Base-by-base conservation (phyloP, 2,113 vertebrate genomes). In the Thymallus thymallus region DNA sequence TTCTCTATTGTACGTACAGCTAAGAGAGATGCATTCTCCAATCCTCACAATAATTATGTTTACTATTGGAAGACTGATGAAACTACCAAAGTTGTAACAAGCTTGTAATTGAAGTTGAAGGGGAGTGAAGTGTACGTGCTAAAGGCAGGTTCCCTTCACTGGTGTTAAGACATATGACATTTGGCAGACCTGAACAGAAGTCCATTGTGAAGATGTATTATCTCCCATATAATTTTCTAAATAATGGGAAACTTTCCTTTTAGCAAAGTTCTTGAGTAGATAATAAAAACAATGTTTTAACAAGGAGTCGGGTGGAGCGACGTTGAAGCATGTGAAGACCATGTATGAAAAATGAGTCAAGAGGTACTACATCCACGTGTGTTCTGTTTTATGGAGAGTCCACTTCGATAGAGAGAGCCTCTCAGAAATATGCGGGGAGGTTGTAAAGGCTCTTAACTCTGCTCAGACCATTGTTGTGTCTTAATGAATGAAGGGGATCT, bases 331-430 rank as follows among this genome's bases (percentile, higher is more conserved):
- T 82, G 76, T 81, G 77, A 74, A 76, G 73, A 46, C 73, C 69
- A 55, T 9, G 7, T 58, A 84, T 91, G 61, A 88, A 87, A 86
- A 85, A 87, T 88, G 45, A 80, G 89, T 85, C 51, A 83, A 58
- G 66, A 69, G 64, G 66, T 41, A 83, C 69, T 46, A 77, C 69
- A 74, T 84, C 46, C 80, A 81, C 78, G 79, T 81, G 73, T 71
- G 78, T 80, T 82, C 80, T 76, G 69, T 83, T 69, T 71, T 75
- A 26, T 79, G 41, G 63, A 76, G 84, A 80, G 65, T 72, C 65
- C 29, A 51, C 69, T 80, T 79, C 80, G 76, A 83, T 78, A 64
- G 62, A 85, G 74, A 72, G 72, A 56, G 78, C 67, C 69, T 48
- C 70, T 85, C 71, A 82, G 80, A 75, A 85, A 82, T 80, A 80